These are phyloP conservation scores for Polydrusus pterygomalis DNA, from an alignment of 2,888 invertebrate genomes.

Conservation along the genomic window DNA sequence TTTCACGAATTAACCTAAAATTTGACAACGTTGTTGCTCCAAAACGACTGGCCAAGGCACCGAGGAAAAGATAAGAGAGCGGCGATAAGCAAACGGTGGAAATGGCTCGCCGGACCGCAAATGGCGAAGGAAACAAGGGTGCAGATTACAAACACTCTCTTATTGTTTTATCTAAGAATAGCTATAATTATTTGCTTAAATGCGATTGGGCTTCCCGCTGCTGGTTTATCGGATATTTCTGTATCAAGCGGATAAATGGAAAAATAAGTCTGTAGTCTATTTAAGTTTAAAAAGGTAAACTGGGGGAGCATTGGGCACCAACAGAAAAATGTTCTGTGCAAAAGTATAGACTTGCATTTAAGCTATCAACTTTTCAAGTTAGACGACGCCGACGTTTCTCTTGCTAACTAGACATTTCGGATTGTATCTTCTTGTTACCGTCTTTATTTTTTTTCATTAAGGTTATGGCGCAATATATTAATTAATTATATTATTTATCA, in stretches of 20 bases:
- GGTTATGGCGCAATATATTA: no score
- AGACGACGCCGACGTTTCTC: no score
- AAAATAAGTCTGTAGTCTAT: neutral
- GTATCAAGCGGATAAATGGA: slow-evolving; percentile 20
- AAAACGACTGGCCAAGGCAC: slow-evolving; percentile 60
- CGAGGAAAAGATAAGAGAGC: slow-evolving; percentile 61
- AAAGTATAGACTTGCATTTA: no score
- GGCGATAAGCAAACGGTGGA: slow-evolving; percentile 65
- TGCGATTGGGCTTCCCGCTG: slow-evolving; percentile 50
- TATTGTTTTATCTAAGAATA: slow-evolving; percentile 68
- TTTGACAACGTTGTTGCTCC: slow-evolving; percentile 13
- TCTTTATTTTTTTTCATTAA: no score
- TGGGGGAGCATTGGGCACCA: no score
- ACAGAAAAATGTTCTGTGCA: no score
- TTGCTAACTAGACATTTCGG: no score
- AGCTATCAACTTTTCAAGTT: no score
- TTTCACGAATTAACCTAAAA: neutral
- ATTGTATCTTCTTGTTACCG: no score
- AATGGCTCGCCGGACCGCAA: slow-evolving; percentile 71
- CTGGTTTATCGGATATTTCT: slow-evolving; percentile 36
- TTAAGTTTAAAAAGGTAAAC: no score
- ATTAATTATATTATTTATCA: no score
- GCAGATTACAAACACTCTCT: slow-evolving; percentile 70
- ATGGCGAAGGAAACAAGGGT: slow-evolving; percentile 71
- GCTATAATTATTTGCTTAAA: slow-evolving; percentile 67